Conservation (phyloP, 2,888 invertebrate species). For the Tenthredo scrophulariae region DNA sequence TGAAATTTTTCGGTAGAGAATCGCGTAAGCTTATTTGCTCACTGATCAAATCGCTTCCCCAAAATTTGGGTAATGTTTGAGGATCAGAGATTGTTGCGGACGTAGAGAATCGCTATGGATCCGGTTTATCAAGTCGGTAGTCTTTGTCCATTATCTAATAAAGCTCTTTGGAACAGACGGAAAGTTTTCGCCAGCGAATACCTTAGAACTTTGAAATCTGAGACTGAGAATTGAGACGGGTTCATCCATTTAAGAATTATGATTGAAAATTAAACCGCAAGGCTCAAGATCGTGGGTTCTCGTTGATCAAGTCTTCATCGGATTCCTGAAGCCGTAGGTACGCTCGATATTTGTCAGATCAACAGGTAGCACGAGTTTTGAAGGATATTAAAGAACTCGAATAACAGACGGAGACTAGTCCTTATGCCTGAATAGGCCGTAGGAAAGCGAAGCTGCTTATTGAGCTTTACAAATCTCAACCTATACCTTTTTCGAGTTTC, state of each 20-base stretch:
- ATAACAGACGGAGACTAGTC: neutral
- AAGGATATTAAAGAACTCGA: constrained; percentile 2
- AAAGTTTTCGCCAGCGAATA: neutral
- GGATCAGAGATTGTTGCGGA: neutral
- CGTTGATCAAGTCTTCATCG: neutral
- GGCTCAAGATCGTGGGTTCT: neutral
- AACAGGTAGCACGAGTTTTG: neutral
- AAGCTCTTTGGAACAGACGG: neutral
- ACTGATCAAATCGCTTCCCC: neutral
- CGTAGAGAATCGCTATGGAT: neutral
- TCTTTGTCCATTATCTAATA: constrained; percentile 4
- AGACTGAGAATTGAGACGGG: neutral
- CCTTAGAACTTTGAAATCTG: neutral
- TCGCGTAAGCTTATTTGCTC: neutral
- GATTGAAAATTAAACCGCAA: neutral
- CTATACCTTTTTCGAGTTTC: neutral
- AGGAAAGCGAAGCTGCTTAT: neutral
- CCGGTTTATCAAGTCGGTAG: neutral
- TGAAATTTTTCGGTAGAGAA: no score
- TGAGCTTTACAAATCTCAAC: neutral
- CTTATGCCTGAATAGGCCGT: neutral
- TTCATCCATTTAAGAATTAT: neutral
- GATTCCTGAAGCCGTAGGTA: neutral
- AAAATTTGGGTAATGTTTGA: neutral
- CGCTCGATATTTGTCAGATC: neutral